A percentile compares a stretch with the other conserved stretches of the same genome.
Conservation (phyloP, 2,113 vertebrate genomes). For the Macaca nemestrina region DNA sequence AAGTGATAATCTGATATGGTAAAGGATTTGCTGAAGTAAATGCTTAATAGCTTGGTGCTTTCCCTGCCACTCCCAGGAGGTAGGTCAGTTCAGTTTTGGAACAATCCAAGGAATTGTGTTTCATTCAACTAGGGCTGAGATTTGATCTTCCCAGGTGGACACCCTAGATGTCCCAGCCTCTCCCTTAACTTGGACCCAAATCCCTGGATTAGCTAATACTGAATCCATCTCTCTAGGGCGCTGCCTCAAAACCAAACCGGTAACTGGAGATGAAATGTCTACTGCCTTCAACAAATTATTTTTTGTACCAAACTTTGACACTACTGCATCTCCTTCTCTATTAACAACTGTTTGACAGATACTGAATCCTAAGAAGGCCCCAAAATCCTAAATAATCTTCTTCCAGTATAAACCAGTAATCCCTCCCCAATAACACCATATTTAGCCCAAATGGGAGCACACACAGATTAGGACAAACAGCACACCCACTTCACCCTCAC, state of each 20-base stretch:
- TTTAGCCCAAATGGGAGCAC: constrained; percentile 17
- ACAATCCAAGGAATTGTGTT: neutral
- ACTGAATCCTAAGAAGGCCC: neutral
- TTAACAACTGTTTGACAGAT: constrained; percentile 1
- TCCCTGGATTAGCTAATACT: neutral
- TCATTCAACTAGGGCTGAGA: neutral
- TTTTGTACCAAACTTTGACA: constrained; percentile 6
- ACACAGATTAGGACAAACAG: neutral
- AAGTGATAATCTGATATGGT: constrained; percentile 2
- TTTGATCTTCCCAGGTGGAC: neutral
- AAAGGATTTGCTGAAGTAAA: constrained; percentile 36
- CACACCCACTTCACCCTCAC: neutral
- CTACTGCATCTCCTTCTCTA: neutral
- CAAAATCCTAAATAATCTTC: neutral
- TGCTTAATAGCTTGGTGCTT: neutral
- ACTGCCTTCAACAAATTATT: neutral
- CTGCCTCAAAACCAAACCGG: neutral
- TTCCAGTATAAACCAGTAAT: constrained; percentile 32
- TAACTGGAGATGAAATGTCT: neutral
- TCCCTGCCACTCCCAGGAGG: neutral
- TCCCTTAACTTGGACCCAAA: constrained; percentile 2
- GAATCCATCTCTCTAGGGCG: neutral
- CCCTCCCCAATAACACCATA: neutral
- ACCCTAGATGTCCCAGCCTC: neutral
- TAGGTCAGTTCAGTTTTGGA: neutral